Conservation (phyloP, 2,797 vertebrate genomes). For the Phoxinus dragarum region DNA sequence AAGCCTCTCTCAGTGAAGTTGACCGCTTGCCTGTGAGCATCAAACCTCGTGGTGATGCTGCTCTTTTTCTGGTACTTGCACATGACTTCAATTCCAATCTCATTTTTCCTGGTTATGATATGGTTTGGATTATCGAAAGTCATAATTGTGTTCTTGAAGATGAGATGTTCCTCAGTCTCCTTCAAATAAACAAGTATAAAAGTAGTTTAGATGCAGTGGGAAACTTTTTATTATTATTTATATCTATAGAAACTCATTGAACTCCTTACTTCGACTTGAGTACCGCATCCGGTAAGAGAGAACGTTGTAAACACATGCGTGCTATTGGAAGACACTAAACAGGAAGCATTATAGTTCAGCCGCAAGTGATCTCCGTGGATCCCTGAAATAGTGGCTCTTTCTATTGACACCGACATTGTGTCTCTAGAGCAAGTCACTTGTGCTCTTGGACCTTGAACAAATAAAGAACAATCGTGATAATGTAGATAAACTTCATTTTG, state of each 20-base stretch:
- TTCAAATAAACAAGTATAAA: slow-evolving; percentile 32
- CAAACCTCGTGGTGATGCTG: slow-evolving; percentile 61
- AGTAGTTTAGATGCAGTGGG: neutral
- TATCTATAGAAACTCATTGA: neutral
- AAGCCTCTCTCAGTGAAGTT: slow-evolving; percentile 64
- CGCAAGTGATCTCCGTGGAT: slow-evolving; percentile 60
- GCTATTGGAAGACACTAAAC: slow-evolving; percentile 61
- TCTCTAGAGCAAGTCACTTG: slow-evolving; percentile 62
- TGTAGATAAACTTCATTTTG: neutral
- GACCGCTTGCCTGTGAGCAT: slow-evolving; percentile 58
- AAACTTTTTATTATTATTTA: neutral
- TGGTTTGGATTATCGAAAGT: slow-evolving; percentile 44
- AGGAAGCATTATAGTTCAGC: slow-evolving; percentile 59
- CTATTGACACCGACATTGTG: slow-evolving; percentile 60
- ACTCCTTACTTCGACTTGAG: slow-evolving; percentile 58
- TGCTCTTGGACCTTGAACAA: slow-evolving; percentile 17
- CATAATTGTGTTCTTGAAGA: slow-evolving; percentile 65
- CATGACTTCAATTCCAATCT: slow-evolving; percentile 56
- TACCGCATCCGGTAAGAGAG: slow-evolving; percentile 65
- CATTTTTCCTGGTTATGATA: slow-evolving; percentile 59
- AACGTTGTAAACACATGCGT: slow-evolving; percentile 65
- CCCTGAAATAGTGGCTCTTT: slow-evolving; percentile 47
- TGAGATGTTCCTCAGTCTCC: slow-evolving; percentile 61
- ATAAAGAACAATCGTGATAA: neutral
- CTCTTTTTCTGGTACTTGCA: slow-evolving; percentile 62